Conservation (phyloP, 2,888 invertebrate species). For the Holacanthella duospinosa region DNA sequence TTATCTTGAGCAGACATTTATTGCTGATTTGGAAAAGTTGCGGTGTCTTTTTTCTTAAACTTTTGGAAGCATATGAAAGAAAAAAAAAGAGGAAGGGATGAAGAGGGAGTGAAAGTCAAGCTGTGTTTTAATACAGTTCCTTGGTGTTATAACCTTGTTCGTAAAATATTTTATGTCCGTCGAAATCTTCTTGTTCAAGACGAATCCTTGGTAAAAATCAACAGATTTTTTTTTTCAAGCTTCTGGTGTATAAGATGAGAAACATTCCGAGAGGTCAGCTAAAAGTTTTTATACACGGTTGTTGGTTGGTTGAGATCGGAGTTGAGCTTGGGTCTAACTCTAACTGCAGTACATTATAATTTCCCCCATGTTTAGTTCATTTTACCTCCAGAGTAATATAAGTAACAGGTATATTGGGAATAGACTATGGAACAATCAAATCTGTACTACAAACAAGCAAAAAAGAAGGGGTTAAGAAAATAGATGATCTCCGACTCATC, state of each 20-base stretch:
- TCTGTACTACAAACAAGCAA: background rate
- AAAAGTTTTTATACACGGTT: background rate
- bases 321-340: too few relatives aligned
- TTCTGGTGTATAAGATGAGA: background rate
- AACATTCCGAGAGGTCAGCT: background rate
- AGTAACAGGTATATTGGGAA: too few relatives aligned
- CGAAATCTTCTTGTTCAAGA: background rate
- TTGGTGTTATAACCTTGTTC: background rate
- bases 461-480: too few relatives aligned
- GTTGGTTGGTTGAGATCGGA: background rate
- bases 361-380: background rate
- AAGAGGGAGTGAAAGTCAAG: too few relatives aligned
- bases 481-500: background rate
- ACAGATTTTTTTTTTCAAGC: background rate
- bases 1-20: background rate
- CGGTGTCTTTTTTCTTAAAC: background rate
- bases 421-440: too few relatives aligned
- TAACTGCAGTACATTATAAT: background rate
- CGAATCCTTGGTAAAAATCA: too few relatives aligned
- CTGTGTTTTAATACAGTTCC: slow-evolving; percentile 1
- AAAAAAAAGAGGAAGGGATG: background rate
- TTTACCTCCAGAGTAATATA: background rate
- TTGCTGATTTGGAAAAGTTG: background rate
- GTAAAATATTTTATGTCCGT: background rate
- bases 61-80: background rate